Percentiles rank a stretch among this genome's conserved stretches.
phyloP scores from a whole-genome alignment of 2,797 vertebrate species.

The Lophotriccus pileatus region DNA sequence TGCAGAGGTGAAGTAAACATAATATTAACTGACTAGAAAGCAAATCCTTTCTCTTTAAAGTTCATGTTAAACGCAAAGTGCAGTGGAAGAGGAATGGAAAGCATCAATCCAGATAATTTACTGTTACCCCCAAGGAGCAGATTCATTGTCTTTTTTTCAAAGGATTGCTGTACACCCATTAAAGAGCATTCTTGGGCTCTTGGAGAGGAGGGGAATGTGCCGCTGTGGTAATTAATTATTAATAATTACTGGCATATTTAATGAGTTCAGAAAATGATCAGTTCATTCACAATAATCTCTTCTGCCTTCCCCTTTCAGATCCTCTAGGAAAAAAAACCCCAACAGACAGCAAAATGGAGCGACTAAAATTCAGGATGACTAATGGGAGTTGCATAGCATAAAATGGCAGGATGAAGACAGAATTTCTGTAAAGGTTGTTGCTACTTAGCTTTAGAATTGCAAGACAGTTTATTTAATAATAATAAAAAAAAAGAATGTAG shows the following conservation, averaged over 20 bases:
- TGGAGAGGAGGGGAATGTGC: neutral
- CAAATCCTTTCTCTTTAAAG: constrained; percentile 20
- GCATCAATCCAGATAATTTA: constrained; percentile 28
- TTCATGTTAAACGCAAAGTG: neutral
- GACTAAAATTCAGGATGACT: neutral
- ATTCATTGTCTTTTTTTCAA: constrained; percentile 21
- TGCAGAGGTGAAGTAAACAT: neutral
- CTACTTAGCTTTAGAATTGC: neutral
- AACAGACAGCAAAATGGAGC: neutral
- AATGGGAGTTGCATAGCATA: neutral
- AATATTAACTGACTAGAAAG: constrained; percentile 27
- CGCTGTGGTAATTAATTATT: constrained; percentile 51
- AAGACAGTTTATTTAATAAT: neutral
- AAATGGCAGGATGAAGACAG: neutral
- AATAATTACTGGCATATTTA: constrained; percentile 43
- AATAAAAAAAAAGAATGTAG: neutral
- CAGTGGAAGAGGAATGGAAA: constrained; percentile 22
- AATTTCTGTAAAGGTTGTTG: neutral
- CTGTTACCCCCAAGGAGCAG: constrained; percentile 19
- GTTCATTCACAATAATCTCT: constrained; percentile 11
- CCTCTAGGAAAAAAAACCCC: neutral
- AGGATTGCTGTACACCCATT: neutral
- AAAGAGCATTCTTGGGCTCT: constrained; percentile 23
- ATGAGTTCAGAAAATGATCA: constrained; percentile 27
- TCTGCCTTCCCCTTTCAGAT: neutral